Conservation (phyloP, 1,140 invertebrate species). For the Drosophila bocki region DNA sequence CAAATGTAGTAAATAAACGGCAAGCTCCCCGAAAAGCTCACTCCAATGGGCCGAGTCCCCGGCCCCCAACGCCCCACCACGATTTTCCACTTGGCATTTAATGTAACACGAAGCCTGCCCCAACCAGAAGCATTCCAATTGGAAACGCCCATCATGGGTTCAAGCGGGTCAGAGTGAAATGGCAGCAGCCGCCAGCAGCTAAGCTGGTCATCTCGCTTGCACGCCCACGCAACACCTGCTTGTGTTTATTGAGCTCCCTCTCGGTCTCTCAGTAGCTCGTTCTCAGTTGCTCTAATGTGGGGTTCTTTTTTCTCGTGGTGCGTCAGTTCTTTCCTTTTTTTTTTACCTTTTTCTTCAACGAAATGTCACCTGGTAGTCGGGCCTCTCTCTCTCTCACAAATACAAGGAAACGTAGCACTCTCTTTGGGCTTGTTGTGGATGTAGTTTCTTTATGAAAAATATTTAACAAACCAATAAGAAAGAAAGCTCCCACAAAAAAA, state of each 20-base stretch:
- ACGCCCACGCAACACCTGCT: slow-evolving; percentile 58
- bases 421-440: slow-evolving; percentile 21
- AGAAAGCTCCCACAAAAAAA: slow-evolving; percentile 44
- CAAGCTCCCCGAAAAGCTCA: slow-evolving; percentile 50
- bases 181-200: slow-evolving; percentile 23
- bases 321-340: slow-evolving; percentile 17
- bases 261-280: slow-evolving; percentile 1
- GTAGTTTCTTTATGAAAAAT: slow-evolving; percentile 49
- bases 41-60: slow-evolving; percentile 10
- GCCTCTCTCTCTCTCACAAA: slow-evolving; percentile 25
- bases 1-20: slow-evolving; percentile 74
- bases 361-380: slow-evolving; percentile 51
- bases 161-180: slow-evolving; percentile 23
- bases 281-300: slow-evolving; percentile 19
- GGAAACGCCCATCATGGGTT: slow-evolving; percentile 69
- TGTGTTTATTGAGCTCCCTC: slow-evolving; percentile 20
- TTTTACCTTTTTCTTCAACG: slow-evolving; percentile 27
- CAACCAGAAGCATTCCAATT: slow-evolving; percentile 77
- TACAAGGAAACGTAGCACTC: slow-evolving; percentile 19
- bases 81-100: slow-evolving; percentile 20
- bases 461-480: slow-evolving; percentile 55
- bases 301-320: slow-evolving; percentile 22
- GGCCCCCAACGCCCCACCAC: background rate
- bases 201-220: slow-evolving; percentile 53
- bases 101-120: slow-evolving; percentile 63